Conservation (phyloP, 1,140 invertebrate species). For the Belonocnema kinseyi region DNA sequence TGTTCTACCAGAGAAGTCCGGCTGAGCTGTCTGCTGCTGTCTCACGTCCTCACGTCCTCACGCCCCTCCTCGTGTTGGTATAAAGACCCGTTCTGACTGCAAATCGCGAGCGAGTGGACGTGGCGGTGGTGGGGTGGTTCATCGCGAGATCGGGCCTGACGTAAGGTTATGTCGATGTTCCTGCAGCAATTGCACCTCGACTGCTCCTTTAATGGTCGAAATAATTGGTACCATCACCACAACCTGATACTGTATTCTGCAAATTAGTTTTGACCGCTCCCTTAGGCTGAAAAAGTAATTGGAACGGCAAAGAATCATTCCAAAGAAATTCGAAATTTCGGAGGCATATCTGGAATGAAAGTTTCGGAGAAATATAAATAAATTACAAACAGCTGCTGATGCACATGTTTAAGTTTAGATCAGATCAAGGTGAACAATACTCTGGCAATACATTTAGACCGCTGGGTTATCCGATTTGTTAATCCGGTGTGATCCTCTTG, state of each 20-base stretch:
- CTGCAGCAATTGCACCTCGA: neutral
- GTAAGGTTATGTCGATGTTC: neutral
- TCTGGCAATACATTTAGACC: too few relatives aligned
- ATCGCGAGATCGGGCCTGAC: neutral
- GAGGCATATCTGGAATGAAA: conserved; percentile 13
- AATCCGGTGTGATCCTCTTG: too few relatives aligned
- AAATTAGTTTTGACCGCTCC: conserved; percentile 6
- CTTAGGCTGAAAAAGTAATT: neutral
- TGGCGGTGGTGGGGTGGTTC: neutral
- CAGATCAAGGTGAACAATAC: too few relatives aligned
- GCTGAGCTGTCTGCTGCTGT: neutral
- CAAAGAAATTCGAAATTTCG: neutral
- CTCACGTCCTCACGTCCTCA: neutral
- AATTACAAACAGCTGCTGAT: too few relatives aligned
- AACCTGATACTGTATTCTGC: neutral
- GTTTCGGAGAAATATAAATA: neutral
- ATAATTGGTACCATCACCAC: conserved; percentile 14
- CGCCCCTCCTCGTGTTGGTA: neutral
- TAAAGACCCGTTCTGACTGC: neutral
- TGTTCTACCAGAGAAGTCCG: neutral
- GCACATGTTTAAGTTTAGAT: too few relatives aligned
- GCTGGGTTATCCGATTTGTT: too few relatives aligned
- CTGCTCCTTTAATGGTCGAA: conserved; percentile 30
- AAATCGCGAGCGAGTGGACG: neutral
- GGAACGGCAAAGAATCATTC: neutral